Evolutionary conservation across 2,888 invertebrate genomes (phyloP).

Genomic region (Amiota communis): DNA sequence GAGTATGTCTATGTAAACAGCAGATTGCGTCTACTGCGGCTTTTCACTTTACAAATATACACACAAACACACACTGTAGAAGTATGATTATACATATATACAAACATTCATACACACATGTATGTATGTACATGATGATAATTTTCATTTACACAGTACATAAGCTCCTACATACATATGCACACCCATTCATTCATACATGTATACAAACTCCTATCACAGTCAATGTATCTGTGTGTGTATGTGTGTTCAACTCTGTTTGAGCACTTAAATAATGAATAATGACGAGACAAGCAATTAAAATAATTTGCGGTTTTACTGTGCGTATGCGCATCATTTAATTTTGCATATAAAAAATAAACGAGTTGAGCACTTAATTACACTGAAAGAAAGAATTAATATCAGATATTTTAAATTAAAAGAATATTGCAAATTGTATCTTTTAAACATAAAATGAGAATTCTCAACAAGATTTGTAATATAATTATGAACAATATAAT

Average conservation of each 20-base stretch:
- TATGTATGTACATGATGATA: slow-evolving; percentile 41
- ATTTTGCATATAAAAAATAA: slow-evolving; percentile 61
- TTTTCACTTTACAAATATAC: slow-evolving; percentile 23
- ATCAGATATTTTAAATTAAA: slow-evolving; percentile 31
- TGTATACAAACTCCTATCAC: slow-evolving; percentile 22
- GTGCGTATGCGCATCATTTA: slow-evolving; percentile 72
- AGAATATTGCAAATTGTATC: too few species aligned
- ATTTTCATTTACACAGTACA: slow-evolving; percentile 43
- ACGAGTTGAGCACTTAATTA: slow-evolving; percentile 61
- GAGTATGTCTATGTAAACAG: slow-evolving; percentile 60
- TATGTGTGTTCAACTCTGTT: slow-evolving; percentile 51
- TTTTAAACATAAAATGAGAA: too few species aligned
- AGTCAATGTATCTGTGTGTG: slow-evolving; percentile 28
- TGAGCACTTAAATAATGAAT: slow-evolving; percentile 69
- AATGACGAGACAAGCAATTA: slow-evolving; percentile 72
- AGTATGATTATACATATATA: slow-evolving; percentile 33
- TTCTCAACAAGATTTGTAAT: too few species aligned
- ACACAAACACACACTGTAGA: slow-evolving; percentile 2
- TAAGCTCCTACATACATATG: slow-evolving; percentile 29
- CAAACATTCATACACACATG: neutral
- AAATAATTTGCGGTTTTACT: slow-evolving; percentile 71
- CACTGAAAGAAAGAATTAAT: slow-evolving; percentile 48
- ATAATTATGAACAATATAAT: too few species aligned
- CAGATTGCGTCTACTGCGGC: slow-evolving; percentile 48
- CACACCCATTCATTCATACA: slow-evolving; percentile 16